These are phyloP conservation scores for Hypolimnas misippus DNA, from an alignment of 2,888 invertebrate genomes.

Conservation along the genomic window DNA sequence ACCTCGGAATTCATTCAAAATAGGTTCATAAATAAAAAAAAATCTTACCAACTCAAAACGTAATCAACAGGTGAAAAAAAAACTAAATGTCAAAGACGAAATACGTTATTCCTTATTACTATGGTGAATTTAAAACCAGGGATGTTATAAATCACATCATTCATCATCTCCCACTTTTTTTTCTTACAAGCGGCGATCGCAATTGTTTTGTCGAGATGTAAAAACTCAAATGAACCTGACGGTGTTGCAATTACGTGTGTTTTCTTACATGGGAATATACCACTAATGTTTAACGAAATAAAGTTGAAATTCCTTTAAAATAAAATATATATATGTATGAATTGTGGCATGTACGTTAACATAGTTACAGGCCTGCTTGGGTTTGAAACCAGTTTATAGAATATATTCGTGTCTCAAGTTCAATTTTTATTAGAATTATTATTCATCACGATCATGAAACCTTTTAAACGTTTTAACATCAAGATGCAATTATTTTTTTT, in stretches of 20 bases:
- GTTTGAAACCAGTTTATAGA: slow-evolving; percentile 6
- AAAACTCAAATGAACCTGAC: slow-evolving; percentile 1
- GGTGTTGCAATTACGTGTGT: not conserved
- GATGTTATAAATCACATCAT: slow-evolving; percentile 10
- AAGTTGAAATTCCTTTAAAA: not conserved
- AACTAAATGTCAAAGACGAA: not conserved
- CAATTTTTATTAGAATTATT: slow-evolving; percentile 9
- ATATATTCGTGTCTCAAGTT: slow-evolving; percentile 5
- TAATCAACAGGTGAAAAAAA: too few species aligned
- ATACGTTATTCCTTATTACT: not conserved
- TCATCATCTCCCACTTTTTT: slow-evolving; percentile 12
- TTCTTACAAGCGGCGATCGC: slow-evolving; percentile 2
- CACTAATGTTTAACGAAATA: not conserved
- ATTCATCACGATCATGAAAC: slow-evolving; percentile 11
- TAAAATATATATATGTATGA: not conserved
- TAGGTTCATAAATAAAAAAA: too few species aligned
- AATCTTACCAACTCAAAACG: too few species aligned
- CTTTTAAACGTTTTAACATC: slow-evolving; percentile 7
- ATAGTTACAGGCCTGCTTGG: slow-evolving; percentile 4
- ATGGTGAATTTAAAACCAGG: not conserved
- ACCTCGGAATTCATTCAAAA: too few species aligned
- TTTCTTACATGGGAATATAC: not conserved
- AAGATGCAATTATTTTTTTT: slow-evolving; percentile 2
- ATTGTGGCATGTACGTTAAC: not conserved
- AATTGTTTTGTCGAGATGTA: slow-evolving; percentile 18